These are phyloP conservation scores for Stenotaenia linearis DNA, from an alignment of 2,888 invertebrate species.

Conservation along the genomic window DNA sequence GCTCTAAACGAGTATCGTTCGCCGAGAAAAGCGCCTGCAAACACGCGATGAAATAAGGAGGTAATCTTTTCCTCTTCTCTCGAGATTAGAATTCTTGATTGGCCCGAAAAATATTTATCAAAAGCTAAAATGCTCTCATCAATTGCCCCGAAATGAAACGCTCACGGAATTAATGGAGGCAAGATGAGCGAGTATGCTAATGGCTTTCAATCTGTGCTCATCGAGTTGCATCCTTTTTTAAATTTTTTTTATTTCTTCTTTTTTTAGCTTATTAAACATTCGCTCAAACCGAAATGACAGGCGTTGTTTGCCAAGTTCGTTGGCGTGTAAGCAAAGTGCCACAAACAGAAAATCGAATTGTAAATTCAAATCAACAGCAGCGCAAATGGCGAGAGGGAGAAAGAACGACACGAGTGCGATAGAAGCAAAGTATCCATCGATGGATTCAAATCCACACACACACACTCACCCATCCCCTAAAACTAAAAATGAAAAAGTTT, in stretches of 20 bases:
- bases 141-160: not conserved
- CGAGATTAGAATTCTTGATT: not conserved
- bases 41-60: too few species aligned
- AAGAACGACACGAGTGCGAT: not conserved
- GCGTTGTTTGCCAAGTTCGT: constrained; percentile 21
- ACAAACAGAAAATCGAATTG: constrained; percentile 26
- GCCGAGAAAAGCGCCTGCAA: not conserved
- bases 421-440: not conserved
- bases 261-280: not conserved
- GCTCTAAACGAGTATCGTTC: not conserved
- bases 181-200: not conserved
- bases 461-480: not conserved
- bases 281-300: not conserved
- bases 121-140: not conserved
- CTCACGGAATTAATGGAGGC: not conserved
- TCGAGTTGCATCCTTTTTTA: not conserved
- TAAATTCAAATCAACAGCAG: constrained; percentile 24
- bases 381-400: not conserved
- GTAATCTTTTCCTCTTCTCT: too few species aligned
- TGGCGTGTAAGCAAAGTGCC: constrained; percentile 26
- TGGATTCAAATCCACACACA: not conserved
- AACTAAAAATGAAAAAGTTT: not conserved
- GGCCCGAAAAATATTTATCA: not conserved
- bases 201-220: not conserved
- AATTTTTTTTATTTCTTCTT: not conserved